These are phyloP conservation scores for Microctenopoma stevenorrisi DNA, from an alignment of 2,797 vertebrate genomes.

Conservation along the genomic window DNA sequence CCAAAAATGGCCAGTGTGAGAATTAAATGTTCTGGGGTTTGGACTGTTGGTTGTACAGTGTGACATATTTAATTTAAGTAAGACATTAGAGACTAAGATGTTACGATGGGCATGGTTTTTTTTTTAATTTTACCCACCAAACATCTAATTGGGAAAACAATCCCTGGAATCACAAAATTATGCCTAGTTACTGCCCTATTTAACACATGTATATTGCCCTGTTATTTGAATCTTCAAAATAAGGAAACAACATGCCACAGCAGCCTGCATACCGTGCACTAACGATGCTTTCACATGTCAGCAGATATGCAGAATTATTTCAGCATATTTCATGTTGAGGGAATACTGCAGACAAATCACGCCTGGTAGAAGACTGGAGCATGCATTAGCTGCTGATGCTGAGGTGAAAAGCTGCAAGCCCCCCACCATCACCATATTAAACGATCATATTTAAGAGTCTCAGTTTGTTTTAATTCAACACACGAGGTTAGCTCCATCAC, in stretches of 20 bases:
- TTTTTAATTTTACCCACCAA: neutral
- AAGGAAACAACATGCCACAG: neutral
- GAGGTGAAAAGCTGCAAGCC: neutral
- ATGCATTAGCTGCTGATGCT: neutral
- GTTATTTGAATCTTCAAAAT: no score
- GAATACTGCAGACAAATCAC: neutral
- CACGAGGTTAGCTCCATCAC: conserved; percentile 36
- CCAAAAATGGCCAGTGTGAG: neutral
- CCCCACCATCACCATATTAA: no score
- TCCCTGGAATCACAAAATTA: neutral
- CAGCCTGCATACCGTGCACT: neutral
- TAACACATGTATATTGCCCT: neutral
- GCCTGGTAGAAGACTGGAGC: neutral
- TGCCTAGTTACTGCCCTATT: neutral
- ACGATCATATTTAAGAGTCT: no score
- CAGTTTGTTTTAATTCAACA: neutral
- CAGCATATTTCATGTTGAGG: neutral
- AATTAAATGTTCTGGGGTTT: neutral
- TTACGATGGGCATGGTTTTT: neutral
- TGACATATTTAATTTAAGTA: neutral
- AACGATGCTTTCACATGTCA: neutral
- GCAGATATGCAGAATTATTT: neutral
- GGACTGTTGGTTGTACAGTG: neutral
- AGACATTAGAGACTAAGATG: neutral
- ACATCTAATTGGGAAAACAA: neutral